Evolutionary conservation across 2,888 invertebrate genomes (phyloP).

Genomic region (Dasysyrphus albostriatus): DNA sequence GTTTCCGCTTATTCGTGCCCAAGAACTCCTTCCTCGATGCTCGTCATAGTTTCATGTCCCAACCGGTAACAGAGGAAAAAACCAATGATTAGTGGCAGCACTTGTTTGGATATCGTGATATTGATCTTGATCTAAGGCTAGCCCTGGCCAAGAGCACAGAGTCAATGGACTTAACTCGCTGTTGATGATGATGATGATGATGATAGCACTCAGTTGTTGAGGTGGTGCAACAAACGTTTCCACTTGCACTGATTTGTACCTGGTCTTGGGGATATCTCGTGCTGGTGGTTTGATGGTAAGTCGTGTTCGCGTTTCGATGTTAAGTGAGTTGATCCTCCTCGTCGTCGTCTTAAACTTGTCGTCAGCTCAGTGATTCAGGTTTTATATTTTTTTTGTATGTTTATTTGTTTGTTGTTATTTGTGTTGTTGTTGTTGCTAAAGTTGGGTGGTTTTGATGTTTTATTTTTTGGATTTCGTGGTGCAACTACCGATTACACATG

Average conservation of each 20-base stretch:
- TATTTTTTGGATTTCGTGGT: background rate
- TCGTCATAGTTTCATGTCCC: constrained; percentile 60
- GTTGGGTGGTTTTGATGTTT: constrained; percentile 15
- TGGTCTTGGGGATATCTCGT: constrained; percentile 51
- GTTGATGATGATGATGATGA: constrained; percentile 10
- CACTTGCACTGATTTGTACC: constrained; percentile 72
- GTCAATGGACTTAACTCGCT: constrained; percentile 58
- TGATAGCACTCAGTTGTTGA: constrained; percentile 42
- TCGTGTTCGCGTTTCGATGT: constrained; percentile 44
- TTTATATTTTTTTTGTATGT: constrained; percentile 34
- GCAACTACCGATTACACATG: constrained; percentile 45
- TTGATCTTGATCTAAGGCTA: constrained; percentile 47
- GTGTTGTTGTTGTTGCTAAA: constrained; percentile 8
- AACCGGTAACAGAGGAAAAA: constrained; percentile 37
- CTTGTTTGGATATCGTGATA: constrained; percentile 35
- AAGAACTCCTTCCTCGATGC: constrained; percentile 40
- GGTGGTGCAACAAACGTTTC: constrained; percentile 38
- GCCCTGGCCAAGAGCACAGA: constrained; percentile 39
- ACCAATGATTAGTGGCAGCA: constrained; percentile 28
- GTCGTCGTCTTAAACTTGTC: constrained; percentile 27
- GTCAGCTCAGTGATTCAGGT: constrained; percentile 56
- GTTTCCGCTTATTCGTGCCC: constrained; percentile 34
- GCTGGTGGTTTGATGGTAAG: constrained; percentile 30
- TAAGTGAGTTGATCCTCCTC: constrained; percentile 31
- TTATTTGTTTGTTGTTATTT: background rate